Percentiles rank a stretch among this genome's conserved stretches.
Conservation (phyloP, 1,140 invertebrate genomes). For the Steinernema khuongi region DNA sequence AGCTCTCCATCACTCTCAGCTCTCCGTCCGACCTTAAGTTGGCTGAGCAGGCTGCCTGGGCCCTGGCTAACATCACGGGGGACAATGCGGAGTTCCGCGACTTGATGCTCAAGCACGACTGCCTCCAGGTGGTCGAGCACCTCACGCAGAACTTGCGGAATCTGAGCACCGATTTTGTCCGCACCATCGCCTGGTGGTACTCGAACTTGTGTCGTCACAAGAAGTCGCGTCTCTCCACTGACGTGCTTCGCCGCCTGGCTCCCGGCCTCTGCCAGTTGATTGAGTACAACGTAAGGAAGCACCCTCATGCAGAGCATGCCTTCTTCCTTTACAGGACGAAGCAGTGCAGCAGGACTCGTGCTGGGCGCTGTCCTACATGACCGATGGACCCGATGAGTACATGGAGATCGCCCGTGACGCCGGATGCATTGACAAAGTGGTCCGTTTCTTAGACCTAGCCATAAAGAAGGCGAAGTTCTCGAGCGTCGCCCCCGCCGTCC, state of each 20-base stretch:
- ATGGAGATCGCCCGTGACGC: slow-evolving; percentile 20
- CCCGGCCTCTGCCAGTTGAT: slow-evolving; percentile 23
- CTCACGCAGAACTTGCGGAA: slow-evolving; percentile 21
- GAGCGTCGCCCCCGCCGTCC: slow-evolving; percentile 36
- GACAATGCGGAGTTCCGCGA: slow-evolving; percentile 40
- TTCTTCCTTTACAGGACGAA: slow-evolving; percentile 27
- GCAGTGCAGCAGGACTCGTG: slow-evolving; percentile 39
- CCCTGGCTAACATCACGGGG: slow-evolving; percentile 62
- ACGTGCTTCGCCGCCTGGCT: slow-evolving; percentile 26
- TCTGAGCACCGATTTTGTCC: slow-evolving; percentile 28
- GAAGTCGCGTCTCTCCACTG: slow-evolving; percentile 30
- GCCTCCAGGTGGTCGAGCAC: slow-evolving; percentile 30
- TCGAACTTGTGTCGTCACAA: slow-evolving; percentile 44
- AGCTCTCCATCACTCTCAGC: slow-evolving; percentile 52
- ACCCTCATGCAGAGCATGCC: background rate
- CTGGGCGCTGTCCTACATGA: slow-evolving; percentile 43
- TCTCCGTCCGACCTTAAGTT: slow-evolving; percentile 57
- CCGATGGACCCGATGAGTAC: slow-evolving; percentile 40
- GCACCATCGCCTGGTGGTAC: slow-evolving; percentile 38
- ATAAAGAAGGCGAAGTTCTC: background rate
- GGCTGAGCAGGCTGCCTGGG: slow-evolving; percentile 63
- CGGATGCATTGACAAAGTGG: slow-evolving; percentile 21
- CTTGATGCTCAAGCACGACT: slow-evolving; percentile 24
- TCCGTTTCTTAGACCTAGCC: slow-evolving; percentile 13
- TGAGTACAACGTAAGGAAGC: slow-evolving; percentile 18